Base-by-base conservation (phyloP, 37 sponge, comb jelly and placozoan genomes). In the Ianthella basta region DNA sequence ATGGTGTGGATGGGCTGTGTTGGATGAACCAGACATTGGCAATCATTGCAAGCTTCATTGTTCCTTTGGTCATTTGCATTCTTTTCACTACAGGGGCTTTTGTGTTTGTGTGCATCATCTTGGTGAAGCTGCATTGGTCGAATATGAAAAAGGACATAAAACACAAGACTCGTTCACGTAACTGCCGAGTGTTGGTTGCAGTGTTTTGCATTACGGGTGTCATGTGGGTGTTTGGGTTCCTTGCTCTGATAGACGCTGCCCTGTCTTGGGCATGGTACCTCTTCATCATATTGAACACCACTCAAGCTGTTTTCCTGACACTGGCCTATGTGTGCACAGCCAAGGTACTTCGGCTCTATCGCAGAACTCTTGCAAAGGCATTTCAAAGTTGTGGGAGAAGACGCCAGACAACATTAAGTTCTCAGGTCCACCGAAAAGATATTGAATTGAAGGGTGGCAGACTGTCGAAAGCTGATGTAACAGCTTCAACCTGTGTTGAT, bases 211-310 rank as follows among this genome's bases (percentile, higher is more conserved):
- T 74, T 23, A 82, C 83, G 15, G 90, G 90, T 20, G 29, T 86
- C 33, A 86, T 87, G 33, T 90, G 90, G 90, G 16, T 86, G 35
- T 90, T 90, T 83, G 90, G 90, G 21, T 83, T 86, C 54, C 3
- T 86, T 0, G 87, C 90, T 15, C 57, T 90, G 18, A 16, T 83
- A 0, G 23, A 23, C 10, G 60, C 59, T 40, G 60, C 41, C 30
- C 60, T 37, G 8, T 60, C 24, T 44, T 87, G 87, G 87, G 72
- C 84, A 15, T 87, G 87, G 87, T 91, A 91, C 61, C 55, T 66
- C 24, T 91, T 91, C 72, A 83, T 91, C 32, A 72, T 87, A 44
- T 60, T 90, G 60, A 90, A 82, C 79, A 83, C 75, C 66, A 83
- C 83, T 27, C 90, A 86, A 37, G 90, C 86, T 19, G 33, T 90